Evolutionary conservation across 1,140 invertebrate species (phyloP).

Genomic region (Hyphantria cunea): DNA sequence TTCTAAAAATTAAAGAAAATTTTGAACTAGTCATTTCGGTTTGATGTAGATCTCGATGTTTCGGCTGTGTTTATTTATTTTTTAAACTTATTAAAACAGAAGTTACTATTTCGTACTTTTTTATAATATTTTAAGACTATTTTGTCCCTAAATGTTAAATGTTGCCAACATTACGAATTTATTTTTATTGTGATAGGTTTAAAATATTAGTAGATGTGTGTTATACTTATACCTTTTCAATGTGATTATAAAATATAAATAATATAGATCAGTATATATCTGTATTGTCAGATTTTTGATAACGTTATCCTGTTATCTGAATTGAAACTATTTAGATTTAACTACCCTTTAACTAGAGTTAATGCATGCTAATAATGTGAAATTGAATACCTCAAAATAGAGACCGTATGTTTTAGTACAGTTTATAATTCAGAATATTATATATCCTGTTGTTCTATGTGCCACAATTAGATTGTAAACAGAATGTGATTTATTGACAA

Average conservation of each 20-base stretch:
- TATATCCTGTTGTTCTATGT: conserved; percentile 75
- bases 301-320: too few relatives aligned
- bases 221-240: conserved; percentile 35
- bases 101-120: conserved; percentile 26
- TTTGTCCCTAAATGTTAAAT: conserved; percentile 10
- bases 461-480: conserved; percentile 68
- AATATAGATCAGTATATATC: too few relatives aligned
- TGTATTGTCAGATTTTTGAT: background rate
- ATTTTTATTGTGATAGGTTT: conserved; percentile 56
- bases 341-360: background rate
- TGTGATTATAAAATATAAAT: conserved; percentile 39
- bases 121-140: conserved; percentile 6
- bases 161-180: conserved; percentile 58
- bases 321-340: too few relatives aligned
- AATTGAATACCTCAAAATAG: conserved; percentile 63
- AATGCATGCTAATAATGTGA: conserved; percentile 19
- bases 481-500: conserved; percentile 72
- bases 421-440: conserved; percentile 49
- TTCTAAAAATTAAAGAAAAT: conserved; percentile 13
- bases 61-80: conserved; percentile 66
- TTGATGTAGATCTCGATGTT: conserved; percentile 61
- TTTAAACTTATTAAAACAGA: conserved; percentile 29
- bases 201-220: conserved; percentile 35
- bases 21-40: conserved; percentile 41
- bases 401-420: conserved; percentile 41